These are phyloP conservation scores for Machimus rusticus DNA, from an alignment of 2,888 invertebrate species.

Conservation along the genomic window DNA sequence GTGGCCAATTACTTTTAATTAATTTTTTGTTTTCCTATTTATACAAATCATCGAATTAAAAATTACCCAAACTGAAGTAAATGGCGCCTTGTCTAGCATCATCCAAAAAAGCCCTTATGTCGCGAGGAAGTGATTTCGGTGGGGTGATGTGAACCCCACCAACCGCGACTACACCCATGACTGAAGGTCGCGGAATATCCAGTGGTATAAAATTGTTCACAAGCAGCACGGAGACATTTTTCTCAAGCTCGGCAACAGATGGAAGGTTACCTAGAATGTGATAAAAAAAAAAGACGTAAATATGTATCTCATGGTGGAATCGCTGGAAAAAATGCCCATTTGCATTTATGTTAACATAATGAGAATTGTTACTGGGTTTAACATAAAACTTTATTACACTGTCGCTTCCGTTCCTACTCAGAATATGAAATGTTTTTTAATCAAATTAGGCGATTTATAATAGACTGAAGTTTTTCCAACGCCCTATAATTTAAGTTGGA, in stretches of 20 bases:
- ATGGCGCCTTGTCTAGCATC: slow-evolving; percentile 62
- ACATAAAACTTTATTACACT: not conserved
- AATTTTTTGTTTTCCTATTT: not conserved
- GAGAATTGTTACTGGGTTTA: not conserved
- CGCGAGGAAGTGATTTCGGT: slow-evolving; percentile 59
- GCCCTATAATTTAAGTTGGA: not conserved
- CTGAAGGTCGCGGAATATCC: slow-evolving; percentile 61
- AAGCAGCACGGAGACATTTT: slow-evolving; percentile 62
- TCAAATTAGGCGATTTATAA: not conserved
- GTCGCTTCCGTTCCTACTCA: not conserved
- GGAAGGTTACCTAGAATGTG: slow-evolving; percentile 50
- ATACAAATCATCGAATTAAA: not conserved
- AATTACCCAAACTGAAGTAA: slow-evolving; percentile 61
- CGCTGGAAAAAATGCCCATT: not conserved
- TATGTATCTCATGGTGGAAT: not conserved
- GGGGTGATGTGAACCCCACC: slow-evolving; percentile 66
- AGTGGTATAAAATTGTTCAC: slow-evolving; percentile 65
- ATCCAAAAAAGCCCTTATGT: slow-evolving; percentile 62
- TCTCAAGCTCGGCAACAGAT: slow-evolving; percentile 61
- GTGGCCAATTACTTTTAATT: not conserved
- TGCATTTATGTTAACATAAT: not conserved
- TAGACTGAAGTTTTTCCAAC: not conserved
- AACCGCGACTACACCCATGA: slow-evolving; percentile 64
- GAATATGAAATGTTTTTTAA: not conserved
- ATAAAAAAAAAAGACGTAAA: not conserved